phyloP scores from a whole-genome alignment of 2,797 vertebrate species.

The Characodon lateralis region DNA sequence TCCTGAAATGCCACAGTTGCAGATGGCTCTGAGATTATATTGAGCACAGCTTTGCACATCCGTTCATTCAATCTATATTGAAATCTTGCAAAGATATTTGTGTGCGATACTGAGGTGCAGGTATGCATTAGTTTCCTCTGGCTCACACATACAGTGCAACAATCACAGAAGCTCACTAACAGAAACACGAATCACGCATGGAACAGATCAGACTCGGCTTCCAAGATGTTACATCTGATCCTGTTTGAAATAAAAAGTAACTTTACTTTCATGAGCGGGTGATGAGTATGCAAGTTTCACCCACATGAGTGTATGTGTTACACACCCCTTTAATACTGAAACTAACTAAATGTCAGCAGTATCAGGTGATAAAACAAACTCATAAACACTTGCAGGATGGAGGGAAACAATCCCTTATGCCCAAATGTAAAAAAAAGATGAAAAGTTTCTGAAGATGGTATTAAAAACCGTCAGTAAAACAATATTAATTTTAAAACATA shows the following conservation, averaged over 20 bases:
- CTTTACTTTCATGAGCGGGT: conserved; percentile 32
- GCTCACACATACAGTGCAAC: conserved; percentile 28
- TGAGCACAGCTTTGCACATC: conserved; percentile 22
- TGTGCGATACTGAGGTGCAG: conserved; percentile 13
- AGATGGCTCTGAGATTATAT: conserved; percentile 36
- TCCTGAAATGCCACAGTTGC: conserved; percentile 31
- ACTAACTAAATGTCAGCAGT: conserved; percentile 13
- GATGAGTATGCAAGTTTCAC: conserved; percentile 38
- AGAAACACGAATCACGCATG: conserved; percentile 43
- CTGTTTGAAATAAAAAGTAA: conserved; percentile 22
- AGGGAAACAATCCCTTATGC: too few relatives aligned
- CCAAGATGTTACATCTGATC: conserved; percentile 28
- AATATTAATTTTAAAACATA: too few relatives aligned
- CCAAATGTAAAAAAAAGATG: not conserved
- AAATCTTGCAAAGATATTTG: conserved; percentile 38
- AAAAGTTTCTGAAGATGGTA: not conserved
- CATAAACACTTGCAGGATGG: not conserved
- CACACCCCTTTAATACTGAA: conserved; percentile 44
- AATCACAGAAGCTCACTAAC: conserved; percentile 25
- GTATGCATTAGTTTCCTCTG: conserved; percentile 30
- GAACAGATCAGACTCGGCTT: conserved; percentile 37
- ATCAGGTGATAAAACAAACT: not conserved
- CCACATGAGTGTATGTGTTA: conserved; percentile 30
- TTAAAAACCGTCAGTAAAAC: not conserved
- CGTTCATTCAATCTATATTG: conserved; percentile 20